phyloP scores from a whole-genome alignment of 2,888 invertebrate species.

The Argynnis bischoffii region DNA sequence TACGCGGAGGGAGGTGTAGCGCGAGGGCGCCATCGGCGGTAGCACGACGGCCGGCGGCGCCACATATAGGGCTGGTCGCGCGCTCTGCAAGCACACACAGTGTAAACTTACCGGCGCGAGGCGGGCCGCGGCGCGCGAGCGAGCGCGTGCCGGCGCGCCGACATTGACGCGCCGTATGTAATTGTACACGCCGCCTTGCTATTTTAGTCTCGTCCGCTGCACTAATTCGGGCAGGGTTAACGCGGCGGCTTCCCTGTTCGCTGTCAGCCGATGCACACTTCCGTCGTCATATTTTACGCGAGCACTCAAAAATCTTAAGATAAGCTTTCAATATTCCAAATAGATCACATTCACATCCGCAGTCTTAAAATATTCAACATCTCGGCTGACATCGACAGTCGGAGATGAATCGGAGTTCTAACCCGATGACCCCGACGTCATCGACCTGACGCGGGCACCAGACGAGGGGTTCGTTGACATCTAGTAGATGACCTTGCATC shows the following conservation, averaged over 20 bases:
- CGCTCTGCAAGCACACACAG: conserved; percentile 47
- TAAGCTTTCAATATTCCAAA: conserved; percentile 42
- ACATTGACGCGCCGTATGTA: conserved; percentile 78
- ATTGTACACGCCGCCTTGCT: conserved; percentile 80
- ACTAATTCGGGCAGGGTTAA: conserved; percentile 82
- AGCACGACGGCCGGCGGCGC: conserved; percentile 59
- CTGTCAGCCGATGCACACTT: conserved; percentile 70
- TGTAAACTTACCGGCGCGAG: conserved; percentile 68
- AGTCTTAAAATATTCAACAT: conserved; percentile 27
- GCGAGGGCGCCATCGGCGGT: conserved; percentile 46
- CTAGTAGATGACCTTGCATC: conserved; percentile 75
- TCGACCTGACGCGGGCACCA: conserved; percentile 75
- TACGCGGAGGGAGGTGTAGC: conserved; percentile 60
- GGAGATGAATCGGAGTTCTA: conserved; percentile 45
- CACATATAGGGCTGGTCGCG: conserved; percentile 76
- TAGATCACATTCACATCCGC: conserved; percentile 44
- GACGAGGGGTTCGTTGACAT: conserved; percentile 78
- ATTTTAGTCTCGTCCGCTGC: conserved; percentile 80
- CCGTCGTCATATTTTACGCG: conserved; percentile 69
- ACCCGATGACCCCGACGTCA: conserved; percentile 69
- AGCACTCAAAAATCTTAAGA: conserved; percentile 60
- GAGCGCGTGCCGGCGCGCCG: conserved; percentile 60
- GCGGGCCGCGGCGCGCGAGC: conserved; percentile 58
- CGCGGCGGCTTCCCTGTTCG: conserved; percentile 74
- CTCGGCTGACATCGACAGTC: conserved; percentile 35